Evolutionary conservation across 2,888 invertebrate genomes (phyloP), one percentile per base, ranked within the genome.

Genomic region (Melanargia galathea): DNA sequence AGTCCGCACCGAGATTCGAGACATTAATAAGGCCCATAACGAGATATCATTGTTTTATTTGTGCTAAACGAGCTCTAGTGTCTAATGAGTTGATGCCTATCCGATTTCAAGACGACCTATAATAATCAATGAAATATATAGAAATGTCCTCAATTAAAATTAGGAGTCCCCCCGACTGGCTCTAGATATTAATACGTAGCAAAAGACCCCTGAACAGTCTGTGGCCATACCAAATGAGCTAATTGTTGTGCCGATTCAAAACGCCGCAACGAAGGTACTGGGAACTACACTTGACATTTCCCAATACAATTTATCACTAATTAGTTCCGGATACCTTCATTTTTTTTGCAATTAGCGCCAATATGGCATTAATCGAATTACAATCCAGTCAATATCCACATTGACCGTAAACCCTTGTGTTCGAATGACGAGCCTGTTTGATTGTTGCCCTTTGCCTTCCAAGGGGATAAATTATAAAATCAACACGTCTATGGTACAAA

Each of bases 1-100:
- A 77, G 73, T 69, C 68, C 67, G 64, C 60, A 74, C 71, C 65
- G 61, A 65, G 69, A 71, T 73, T 71, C 65, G 61, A 65, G 69
- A 71, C 74, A 77, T 81, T 77, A 82, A 77, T 80, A 77, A 74
- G 70, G 74, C 70, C 71, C 70, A 73, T 80, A 81, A 82, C 80
- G 76, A 79, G 79, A 78, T 79, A 79, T 77, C 76, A 75, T 73
- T 75, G 76, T 63, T 71, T 69, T 68, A 62, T 63, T 71, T 70
- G 68, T 64, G 63, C 13, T 69, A 75, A 75, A 72, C 72, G 71
- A 75, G 74, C 73, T 68, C 64, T 73, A 71, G 73, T 81, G 6
- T 52, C 33, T 52, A 81, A 81, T 77, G 78, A 82, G 81, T 76
- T 79, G 81, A 73, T 68, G 72, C 64, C 68, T 70, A 66, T 69